Base-by-base conservation (phyloP, 2,888 invertebrate species). In the Ophioninae sp. region DNA sequence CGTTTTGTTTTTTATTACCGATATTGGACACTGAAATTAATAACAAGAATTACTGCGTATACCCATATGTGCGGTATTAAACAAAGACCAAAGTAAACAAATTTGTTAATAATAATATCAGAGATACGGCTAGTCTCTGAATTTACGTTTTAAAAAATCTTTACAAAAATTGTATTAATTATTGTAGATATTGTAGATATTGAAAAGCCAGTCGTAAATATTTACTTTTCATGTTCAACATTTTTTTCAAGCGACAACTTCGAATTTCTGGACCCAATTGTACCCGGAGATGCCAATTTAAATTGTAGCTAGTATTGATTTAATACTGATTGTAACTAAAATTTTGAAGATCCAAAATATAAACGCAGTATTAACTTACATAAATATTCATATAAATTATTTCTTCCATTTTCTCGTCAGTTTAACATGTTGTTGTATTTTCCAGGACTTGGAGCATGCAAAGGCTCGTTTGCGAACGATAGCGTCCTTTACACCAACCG, bases 381-480 rank as follows among this genome's bases (percentile, higher is more conserved):
- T 37, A 8, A 39, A 68, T 44, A 65, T 77, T 30, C 44, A 64
- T 39, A 62, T 21, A 7, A 39, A 41, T 59, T 41, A 59, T 6
- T 20, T 6, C 7, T 17, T 6, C 39, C 20, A 20, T 23, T 7
- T 62, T 62, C 44, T 61, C 21, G 68, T 56, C 56, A 50, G 61
- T 57, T 44, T 57, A 62, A 10, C 64, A 7, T 44, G 23, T 64
- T 39, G 80, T 75, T 21, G 37, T 5, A 6, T 17, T 3, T 72
- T n/a, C 21, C 72, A 92, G 92, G 90, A 92, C 72, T 82, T 92
- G 85, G 90, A 91, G 83, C 83, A 88, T 30, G 85, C 89, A 8
- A 91, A 89, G 79, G 92, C 92, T 41, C 89, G 91, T 50, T 75
- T 92, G 56, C 88, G 92, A 85, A 92, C 91, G 64, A 87, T 90